phyloP scores from a whole-genome alignment of 2,888 invertebrate species.

The Pterobdella sp. region DNA sequence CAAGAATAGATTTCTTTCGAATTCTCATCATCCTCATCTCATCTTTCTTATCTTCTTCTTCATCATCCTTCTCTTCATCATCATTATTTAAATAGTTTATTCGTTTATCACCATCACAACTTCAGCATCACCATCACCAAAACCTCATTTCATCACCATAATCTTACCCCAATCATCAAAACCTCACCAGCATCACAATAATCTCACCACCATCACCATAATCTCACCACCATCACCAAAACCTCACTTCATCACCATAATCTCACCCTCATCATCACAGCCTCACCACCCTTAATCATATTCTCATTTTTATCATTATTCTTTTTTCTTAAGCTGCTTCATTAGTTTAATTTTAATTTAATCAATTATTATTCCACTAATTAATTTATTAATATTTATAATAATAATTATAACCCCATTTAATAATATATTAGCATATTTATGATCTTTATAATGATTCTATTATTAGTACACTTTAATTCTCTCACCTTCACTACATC shows the following conservation, averaged over 20 bases:
- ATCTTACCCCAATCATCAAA: not conserved
- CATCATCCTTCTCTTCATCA: not conserved
- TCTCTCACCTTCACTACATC: too few species aligned
- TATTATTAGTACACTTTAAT: too few species aligned
- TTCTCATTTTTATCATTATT: not conserved
- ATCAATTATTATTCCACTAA: too few species aligned
- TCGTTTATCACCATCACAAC: not conserved
- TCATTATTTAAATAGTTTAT: not conserved
- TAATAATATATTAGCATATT: too few species aligned
- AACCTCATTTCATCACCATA: not conserved
- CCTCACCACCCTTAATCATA: not conserved
- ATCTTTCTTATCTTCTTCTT: slow-evolving; percentile 1
- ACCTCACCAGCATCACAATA: not conserved
- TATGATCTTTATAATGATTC: too few species aligned
- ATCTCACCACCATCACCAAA: not conserved
- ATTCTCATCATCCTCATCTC: slow-evolving; percentile 1
- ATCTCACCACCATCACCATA: not conserved
- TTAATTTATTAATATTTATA: too few species aligned
- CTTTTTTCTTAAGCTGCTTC: too few species aligned
- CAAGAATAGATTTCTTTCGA: not conserved
- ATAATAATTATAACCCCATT: too few species aligned
- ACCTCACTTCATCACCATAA: not conserved
- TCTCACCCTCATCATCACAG: not conserved
- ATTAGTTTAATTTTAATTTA: too few species aligned
- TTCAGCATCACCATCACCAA: not conserved